These are phyloP conservation scores for Rhynchopsitta pachyrhyncha DNA, from an alignment of 2,113 vertebrate genomes.

Conservation along the genomic window DNA sequence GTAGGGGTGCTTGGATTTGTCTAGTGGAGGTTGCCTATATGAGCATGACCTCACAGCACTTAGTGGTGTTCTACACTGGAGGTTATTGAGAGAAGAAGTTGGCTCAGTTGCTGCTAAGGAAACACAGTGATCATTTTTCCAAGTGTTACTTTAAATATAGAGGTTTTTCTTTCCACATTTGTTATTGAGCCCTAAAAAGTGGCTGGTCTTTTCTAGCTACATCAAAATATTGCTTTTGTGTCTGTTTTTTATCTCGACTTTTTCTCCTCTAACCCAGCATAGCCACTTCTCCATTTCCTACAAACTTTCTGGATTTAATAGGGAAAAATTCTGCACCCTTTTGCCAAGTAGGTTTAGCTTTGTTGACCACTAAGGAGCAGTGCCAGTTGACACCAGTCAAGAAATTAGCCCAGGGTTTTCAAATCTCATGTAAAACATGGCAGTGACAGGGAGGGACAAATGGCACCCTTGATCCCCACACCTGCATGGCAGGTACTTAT, in stretches of 20 bases:
- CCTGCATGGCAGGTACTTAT: neutral
- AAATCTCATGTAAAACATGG: neutral
- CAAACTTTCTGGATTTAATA: neutral
- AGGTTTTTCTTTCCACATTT: conserved; percentile 5
- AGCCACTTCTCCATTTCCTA: neutral
- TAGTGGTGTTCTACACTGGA: neutral
- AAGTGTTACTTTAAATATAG: conserved; percentile 8
- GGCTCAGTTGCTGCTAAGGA: neutral
- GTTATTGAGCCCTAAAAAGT: conserved; percentile 7
- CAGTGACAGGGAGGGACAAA: neutral
- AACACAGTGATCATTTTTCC: neutral
- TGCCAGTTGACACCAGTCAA: neutral
- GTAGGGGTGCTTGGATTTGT: neutral
- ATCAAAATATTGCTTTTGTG: neutral
- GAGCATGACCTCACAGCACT: neutral
- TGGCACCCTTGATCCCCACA: neutral
- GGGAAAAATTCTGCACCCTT: neutral
- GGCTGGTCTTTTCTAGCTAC: neutral
- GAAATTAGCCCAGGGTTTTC: neutral
- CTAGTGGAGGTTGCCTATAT: neutral
- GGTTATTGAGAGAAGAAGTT: conserved; percentile 1
- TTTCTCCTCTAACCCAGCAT: neutral
- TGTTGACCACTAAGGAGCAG: neutral
- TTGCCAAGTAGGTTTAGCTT: neutral
- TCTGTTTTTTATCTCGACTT: neutral